Base-by-base conservation (phyloP, 2,797 vertebrate species). In the Clarias platycephalus region DNA sequence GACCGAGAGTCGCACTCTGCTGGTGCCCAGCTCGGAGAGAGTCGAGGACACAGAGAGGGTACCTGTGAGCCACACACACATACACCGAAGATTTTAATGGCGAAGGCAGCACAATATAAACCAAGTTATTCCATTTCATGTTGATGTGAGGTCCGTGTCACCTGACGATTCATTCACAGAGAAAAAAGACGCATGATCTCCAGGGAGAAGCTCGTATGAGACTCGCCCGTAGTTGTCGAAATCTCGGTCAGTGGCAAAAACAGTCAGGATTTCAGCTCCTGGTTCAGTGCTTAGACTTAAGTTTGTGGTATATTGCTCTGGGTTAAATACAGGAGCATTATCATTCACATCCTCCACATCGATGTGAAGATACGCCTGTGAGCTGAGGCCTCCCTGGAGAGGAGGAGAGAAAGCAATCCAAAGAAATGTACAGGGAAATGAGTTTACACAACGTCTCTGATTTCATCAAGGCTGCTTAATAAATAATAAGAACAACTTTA, bases 341-440 rank as follows among this genome's bases (percentile, higher is more conserved):
- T 99, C 97, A 0, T 99, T 99, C 83, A 97, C 87, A 75, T 99
- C 98, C 84, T 97, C 95, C 83, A 98, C 92, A 78, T 97, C 96
- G 0, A 99, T 95, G 83, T 95, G 97, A 83, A 98, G 95, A 85
- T 96, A 97, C 60, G 96, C 96, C 82, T 98, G 97, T 71, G 96
- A 95, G 12, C 96, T 96, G 81, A 98, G 92, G 12, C 97, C 97
- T 75, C 96, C 97, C 98, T 99, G 91, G 87, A 31, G 1, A 84
- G 26, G 26, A 83, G 28, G n/a, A 26, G 60, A 40, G 12, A 79
- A 84, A 71, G 2, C n/a, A 2, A 26, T 24, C 57, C 18, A 16
- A 28, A 31, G 28, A 20, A 67, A 28, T 28, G 5, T 1, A 67
- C 37, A 12, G 4, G 40, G 34, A 3, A 67, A 70, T 37, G 1